Base-by-base conservation (phyloP, 2,888 invertebrate species). In the Operophtera brumata region DNA sequence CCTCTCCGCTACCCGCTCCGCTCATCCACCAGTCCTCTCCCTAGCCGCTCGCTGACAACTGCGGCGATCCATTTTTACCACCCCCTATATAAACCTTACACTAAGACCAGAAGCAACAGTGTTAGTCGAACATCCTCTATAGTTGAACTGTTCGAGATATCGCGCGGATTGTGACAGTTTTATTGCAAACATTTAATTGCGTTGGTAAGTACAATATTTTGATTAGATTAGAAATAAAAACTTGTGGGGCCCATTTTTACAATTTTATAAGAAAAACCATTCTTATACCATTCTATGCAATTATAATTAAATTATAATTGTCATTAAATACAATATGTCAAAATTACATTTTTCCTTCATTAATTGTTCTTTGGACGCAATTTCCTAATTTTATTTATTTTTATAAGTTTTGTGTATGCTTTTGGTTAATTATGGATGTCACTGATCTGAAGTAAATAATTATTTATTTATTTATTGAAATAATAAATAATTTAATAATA, bases 1-100 rank as follows among this genome's bases (percentile, higher is more conserved):
- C 8, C 2, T 26, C 10, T 6, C 32, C 25, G 40, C 13, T n/a
- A 34, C 8, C 12, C 32, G 44, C 37, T 20, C 20, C 20, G 20
- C 20, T 20, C 2, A 20, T 20, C 2, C 20, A 20, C 20, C 20
- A 20, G 20, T 20, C 20, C 20, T 3, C 20, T 20, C 20, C 20
- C 20, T 55, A 12, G 20, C 41, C 70, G 62, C 66, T 59, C 56
- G 54, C 26, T 69, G 66, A 70, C 72, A 49, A 66, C 66, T 73
- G 67, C 59, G 59, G 47, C 59, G 58, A 68, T 65, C 54, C 41
- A 64, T 68, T 65, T 66, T 52, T 61, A 62, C 62, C 57, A 71
- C 74, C 82, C 81, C 73, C 80, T 84, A 84, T 84, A 84, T 79
- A 84, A 84, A 75, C 75, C 70, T 64, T 57, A 72, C 71, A 60